Conservation (phyloP, 2,888 invertebrate species). For the Nipponacmea schrenckii region DNA sequence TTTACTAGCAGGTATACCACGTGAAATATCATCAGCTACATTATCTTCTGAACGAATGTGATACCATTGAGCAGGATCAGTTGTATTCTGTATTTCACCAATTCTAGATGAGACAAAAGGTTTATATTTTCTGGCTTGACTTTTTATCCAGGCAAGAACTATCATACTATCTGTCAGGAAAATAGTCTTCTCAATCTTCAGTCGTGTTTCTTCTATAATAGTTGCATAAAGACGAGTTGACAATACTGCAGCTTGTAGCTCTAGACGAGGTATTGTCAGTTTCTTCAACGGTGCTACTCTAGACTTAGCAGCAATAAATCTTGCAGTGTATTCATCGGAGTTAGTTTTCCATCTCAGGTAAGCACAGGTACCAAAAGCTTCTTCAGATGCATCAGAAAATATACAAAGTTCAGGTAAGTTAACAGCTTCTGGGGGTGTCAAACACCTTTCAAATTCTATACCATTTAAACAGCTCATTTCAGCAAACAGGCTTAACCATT, state of each 20-base stretch:
- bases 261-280: neutral
- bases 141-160: constrained; percentile 5
- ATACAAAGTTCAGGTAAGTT: constrained; percentile 3
- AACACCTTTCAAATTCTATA: neutral
- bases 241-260: neutral
- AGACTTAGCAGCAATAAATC: neutral
- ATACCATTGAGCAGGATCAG: neutral
- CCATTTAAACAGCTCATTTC: neutral
- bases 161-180: constrained; percentile 1
- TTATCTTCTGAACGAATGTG: constrained; percentile 2
- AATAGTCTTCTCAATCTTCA: neutral
- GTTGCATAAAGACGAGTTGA: neutral
- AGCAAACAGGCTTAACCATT: neutral
- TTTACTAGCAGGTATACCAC: neutral
- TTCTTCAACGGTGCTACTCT: neutral
- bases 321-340: neutral
- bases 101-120: neutral
- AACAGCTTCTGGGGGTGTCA: neutral
- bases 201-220: neutral
- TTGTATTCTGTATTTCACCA: neutral
- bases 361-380: neutral
- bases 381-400: constrained; percentile 1
- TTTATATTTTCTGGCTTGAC: neutral
- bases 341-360: constrained; percentile 1
- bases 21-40: neutral